Percentiles rank a stretch among this genome's conserved stretches.
Evolutionary conservation across 2,113 vertebrate genomes (phyloP).

Genomic region (Mobula birostris): DNA sequence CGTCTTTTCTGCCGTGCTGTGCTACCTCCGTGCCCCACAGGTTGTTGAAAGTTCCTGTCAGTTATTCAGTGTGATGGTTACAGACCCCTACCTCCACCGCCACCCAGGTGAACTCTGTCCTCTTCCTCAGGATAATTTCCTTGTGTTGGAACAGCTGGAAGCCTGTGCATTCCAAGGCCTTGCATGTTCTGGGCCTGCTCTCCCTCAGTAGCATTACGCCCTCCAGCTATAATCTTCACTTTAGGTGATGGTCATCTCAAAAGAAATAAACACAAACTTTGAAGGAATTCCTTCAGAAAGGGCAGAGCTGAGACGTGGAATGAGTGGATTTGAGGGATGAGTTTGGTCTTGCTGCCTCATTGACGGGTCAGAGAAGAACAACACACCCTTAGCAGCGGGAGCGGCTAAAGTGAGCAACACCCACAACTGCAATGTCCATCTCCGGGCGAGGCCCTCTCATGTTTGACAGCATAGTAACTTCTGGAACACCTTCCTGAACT

Average conservation of each 20-base stretch:
- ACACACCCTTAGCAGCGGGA: background rate
- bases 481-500: conserved; percentile 62
- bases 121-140: background rate
- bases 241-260: background rate
- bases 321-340: background rate
- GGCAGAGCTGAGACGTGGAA: background rate
- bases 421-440: no score
- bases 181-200: background rate
- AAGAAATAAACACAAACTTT: background rate
- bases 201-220: background rate
- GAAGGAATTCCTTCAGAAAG: background rate
- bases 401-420: background rate
- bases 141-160: background rate
- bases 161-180: background rate
- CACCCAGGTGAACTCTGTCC: background rate
- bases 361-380: background rate
- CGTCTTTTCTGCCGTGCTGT: background rate
- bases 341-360: background rate
- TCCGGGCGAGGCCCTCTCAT: conserved; percentile 36
- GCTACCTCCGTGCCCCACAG: background rate
- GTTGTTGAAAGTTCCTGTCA: background rate
- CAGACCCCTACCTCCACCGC: background rate
- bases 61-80: background rate
- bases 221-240: background rate
- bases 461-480: conserved; percentile 56